A percentile compares a stretch with the other conserved stretches of the same genome.
These are phyloP conservation scores for Sebastes schlegelii DNA, from an alignment of 2,113 vertebrate species.

Conservation along the genomic window DNA sequence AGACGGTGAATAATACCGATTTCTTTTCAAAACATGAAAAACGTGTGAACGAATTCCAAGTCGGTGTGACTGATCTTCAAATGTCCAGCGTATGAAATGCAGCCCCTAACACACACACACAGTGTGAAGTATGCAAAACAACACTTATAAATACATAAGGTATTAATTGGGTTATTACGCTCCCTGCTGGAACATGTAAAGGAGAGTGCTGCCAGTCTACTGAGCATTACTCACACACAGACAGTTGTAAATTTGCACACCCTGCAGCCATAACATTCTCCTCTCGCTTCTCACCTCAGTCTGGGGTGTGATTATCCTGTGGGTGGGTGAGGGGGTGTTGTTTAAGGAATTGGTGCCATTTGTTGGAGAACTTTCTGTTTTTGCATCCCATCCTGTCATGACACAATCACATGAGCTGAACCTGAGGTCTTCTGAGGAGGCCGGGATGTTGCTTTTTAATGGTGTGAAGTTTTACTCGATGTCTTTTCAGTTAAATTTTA, in stretches of 20 bases:
- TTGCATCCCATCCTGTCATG: constrained; percentile 21
- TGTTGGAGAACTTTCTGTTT: constrained; percentile 63
- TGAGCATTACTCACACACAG: constrained; percentile 50
- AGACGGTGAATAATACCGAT: background rate
- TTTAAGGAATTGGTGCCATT: constrained; percentile 62
- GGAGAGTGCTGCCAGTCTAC: constrained; percentile 37
- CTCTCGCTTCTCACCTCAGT: constrained; percentile 58
- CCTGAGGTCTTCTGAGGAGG: background rate
- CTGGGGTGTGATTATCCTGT: constrained; percentile 65
- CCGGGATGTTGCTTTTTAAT: background rate
- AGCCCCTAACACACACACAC: background rate
- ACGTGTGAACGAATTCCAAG: constrained; percentile 11
- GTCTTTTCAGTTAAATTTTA: background rate
- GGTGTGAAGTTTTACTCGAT: constrained; percentile 14
- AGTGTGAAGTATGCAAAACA: background rate
- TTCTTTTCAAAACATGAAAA: constrained; percentile 6
- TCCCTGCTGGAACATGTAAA: constrained; percentile 48
- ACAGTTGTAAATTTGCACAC: constrained; percentile 55
- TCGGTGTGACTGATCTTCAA: background rate
- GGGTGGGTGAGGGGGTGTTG: constrained; percentile 19
- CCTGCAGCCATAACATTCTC: constrained; percentile 70
- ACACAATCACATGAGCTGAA: constrained; percentile 23
- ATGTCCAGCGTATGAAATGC: background rate
- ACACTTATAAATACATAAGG: constrained; percentile 24
- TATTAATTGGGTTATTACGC: constrained; percentile 22